A percentile compares a stretch with the other conserved stretches of the same genome.
phyloP scores from a whole-genome alignment of 30 jellyfish, hydroid and myxozoan genomes.

The Hydractinia symbiolongicarpus region DNA sequence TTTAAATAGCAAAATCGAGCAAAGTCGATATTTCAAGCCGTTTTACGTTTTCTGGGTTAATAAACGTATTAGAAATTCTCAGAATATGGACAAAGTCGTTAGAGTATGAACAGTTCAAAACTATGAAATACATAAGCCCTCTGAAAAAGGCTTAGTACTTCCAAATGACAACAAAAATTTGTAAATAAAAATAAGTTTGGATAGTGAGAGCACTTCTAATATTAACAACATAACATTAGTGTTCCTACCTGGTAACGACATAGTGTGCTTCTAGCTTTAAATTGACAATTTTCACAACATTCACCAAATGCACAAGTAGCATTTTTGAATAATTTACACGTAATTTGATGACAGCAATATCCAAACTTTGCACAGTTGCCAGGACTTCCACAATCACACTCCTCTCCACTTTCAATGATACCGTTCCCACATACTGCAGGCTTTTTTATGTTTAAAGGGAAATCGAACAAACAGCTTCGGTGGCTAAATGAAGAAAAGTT shows the following conservation, averaged over 20 bases:
- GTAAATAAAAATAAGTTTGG: too few relatives aligned
- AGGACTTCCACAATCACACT: slow-evolving; percentile 49
- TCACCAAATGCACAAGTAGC: slow-evolving; percentile 38
- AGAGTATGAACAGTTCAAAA: too few relatives aligned
- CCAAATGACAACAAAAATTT: too few relatives aligned
- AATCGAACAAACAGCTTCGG: slow-evolving; percentile 34
- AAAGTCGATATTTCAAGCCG: too few relatives aligned
- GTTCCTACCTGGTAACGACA: slow-evolving; percentile 34
- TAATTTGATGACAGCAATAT: slow-evolving; percentile 33
- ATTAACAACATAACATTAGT: too few relatives aligned
- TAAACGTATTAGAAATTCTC: too few relatives aligned
- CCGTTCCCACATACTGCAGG: slow-evolving; percentile 51
- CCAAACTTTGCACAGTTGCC: slow-evolving; percentile 27
- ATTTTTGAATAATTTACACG: slow-evolving; percentile 12
- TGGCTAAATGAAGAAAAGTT: slow-evolving; percentile 9
- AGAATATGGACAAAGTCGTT: too few relatives aligned
- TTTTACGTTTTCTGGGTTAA: too few relatives aligned
- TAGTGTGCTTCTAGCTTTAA: slow-evolving; percentile 18
- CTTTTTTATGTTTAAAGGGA: neutral
- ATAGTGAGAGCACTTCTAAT: too few relatives aligned
- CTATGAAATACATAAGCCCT: too few relatives aligned
- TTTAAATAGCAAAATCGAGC: too few relatives aligned
- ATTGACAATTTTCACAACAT: slow-evolving; percentile 40
- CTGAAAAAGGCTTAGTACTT: too few relatives aligned
- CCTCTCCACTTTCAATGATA: slow-evolving; percentile 39